These are phyloP conservation scores for Beaufortia kweichowensis DNA, from an alignment of 2,113 vertebrate genomes.

Conservation along the genomic window DNA sequence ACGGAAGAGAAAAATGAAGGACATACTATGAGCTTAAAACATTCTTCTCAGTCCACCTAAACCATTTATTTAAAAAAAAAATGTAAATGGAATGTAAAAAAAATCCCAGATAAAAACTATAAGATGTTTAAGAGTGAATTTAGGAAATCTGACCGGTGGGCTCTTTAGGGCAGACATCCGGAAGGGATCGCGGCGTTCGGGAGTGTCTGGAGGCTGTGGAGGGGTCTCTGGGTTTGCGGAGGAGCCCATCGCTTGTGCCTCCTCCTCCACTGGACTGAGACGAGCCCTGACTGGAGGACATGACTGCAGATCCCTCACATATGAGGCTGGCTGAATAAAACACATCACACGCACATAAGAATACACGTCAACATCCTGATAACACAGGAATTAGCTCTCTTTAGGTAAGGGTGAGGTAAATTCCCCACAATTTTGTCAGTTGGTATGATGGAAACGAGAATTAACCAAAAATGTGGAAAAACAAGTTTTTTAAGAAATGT, in stretches of 20 bases:
- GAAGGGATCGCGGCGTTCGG: conserved; percentile 81
- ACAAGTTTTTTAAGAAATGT: too few relatives aligned
- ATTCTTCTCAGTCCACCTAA: too few relatives aligned
- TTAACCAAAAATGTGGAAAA: too few relatives aligned
- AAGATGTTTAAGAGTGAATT: too few relatives aligned
- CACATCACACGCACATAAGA: not conserved
- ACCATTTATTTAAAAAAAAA: too few relatives aligned
- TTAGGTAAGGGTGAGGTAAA: not conserved
- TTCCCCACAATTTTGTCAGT: not conserved
- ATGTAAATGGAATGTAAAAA: conserved; percentile 49
- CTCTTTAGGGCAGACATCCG: conserved; percentile 96
- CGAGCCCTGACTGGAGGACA: conserved; percentile 94
- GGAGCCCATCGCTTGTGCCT: conserved; percentile 82
- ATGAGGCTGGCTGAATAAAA: conserved; percentile 71
- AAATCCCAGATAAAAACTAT: not conserved
- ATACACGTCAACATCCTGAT: not conserved
- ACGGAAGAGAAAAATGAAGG: not conserved
- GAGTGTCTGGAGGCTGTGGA: conserved; percentile 66
- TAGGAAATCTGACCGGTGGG: conserved; percentile 78
- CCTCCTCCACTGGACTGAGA: conserved; percentile 79
- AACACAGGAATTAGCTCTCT: not conserved
- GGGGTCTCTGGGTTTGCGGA: conserved; percentile 82
- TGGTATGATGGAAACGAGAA: too few relatives aligned
- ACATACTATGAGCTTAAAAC: not conserved
- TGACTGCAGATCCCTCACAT: conserved; percentile 83